These are phyloP conservation scores for Heliothis virescens DNA, from an alignment of 1,140 invertebrate species.

Conservation along the genomic window DNA sequence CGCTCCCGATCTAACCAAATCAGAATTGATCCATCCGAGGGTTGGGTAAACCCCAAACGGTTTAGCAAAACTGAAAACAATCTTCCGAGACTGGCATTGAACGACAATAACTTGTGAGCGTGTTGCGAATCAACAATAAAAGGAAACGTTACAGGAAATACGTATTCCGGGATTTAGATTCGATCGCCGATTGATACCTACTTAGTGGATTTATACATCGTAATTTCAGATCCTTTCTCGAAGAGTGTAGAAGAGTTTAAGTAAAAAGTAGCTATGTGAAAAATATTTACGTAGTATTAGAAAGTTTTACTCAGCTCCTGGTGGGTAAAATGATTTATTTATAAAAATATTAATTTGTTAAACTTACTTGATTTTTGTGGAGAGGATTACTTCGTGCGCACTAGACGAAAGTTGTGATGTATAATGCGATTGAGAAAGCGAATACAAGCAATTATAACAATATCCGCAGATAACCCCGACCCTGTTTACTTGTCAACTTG, in stretches of 20 bases:
- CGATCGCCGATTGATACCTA: background rate
- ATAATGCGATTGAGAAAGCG: conserved; percentile 54
- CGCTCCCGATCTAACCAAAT: conserved; percentile 33
- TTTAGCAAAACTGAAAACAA: conserved; percentile 62
- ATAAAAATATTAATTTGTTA: background rate
- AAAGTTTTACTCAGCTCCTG: too few species aligned
- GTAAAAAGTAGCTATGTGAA: too few species aligned
- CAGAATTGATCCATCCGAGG: conserved; percentile 61
- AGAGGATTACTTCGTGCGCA: conserved; percentile 24
- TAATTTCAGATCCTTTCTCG: too few species aligned
- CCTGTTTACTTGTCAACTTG: conserved; percentile 64
- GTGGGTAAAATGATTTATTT: background rate
- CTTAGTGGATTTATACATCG: conserved; percentile 4
- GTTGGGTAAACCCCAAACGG: conserved; percentile 57
- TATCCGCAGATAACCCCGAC: conserved; percentile 69
- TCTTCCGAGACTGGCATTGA: conserved; percentile 48
- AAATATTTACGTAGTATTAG: too few species aligned
- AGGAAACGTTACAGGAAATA: conserved; percentile 26
- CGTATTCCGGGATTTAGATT: conserved; percentile 36
- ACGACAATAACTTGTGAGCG: conserved; percentile 44
- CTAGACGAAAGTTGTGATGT: conserved; percentile 30
- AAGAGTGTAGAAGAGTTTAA: too few species aligned
- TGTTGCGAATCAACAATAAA: conserved; percentile 55
- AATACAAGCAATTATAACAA: conserved; percentile 62
- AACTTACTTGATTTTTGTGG: conserved; percentile 53